Evolutionary conservation across 2,888 invertebrate genomes (phyloP).

Genomic region (Peribatodes rhomboidaria): DNA sequence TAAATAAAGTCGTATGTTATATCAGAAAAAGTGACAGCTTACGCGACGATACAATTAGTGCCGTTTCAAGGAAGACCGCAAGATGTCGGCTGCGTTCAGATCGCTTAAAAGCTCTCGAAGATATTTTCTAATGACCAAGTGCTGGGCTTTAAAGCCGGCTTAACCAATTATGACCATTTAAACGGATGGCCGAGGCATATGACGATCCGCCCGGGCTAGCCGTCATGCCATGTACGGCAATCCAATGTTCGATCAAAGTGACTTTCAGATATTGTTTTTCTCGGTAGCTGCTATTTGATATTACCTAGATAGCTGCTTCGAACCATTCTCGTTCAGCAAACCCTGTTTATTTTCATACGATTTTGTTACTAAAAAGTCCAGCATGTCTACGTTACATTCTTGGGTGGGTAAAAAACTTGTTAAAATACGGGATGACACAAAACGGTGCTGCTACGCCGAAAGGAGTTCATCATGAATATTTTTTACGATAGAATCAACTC

Average conservation of each 20-base stretch:
- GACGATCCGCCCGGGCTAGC: constrained; percentile 65
- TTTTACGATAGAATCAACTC: too few relatives aligned
- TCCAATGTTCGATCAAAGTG: constrained; percentile 73
- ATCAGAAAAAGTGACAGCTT: constrained; percentile 46
- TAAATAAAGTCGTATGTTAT: constrained; percentile 44
- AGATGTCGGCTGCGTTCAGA: constrained; percentile 28
- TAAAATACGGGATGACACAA: not conserved
- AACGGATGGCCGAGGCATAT: constrained; percentile 73
- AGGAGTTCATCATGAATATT: too few relatives aligned
- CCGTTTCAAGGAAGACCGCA: constrained; percentile 42
- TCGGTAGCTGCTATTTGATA: constrained; percentile 69
- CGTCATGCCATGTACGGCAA: constrained; percentile 80
- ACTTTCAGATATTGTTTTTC: constrained; percentile 74
- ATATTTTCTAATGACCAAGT: constrained; percentile 73
- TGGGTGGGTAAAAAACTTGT: not conserved
- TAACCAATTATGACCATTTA: constrained; percentile 82
- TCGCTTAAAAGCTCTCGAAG: constrained; percentile 45
- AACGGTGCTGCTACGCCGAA: too few relatives aligned
- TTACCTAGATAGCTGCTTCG: constrained; percentile 49
- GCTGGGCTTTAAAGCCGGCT: constrained; percentile 67
- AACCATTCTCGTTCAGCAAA: constrained; percentile 25
- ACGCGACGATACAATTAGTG: constrained; percentile 49
- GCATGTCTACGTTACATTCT: not conserved
- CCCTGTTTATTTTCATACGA: constrained; percentile 12
- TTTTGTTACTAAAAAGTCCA: constrained; percentile 5